Percentiles rank a stretch among this genome's conserved stretches.
Evolutionary conservation across 2,797 vertebrate species (phyloP).

Genomic region (Labeo calbasu): DNA sequence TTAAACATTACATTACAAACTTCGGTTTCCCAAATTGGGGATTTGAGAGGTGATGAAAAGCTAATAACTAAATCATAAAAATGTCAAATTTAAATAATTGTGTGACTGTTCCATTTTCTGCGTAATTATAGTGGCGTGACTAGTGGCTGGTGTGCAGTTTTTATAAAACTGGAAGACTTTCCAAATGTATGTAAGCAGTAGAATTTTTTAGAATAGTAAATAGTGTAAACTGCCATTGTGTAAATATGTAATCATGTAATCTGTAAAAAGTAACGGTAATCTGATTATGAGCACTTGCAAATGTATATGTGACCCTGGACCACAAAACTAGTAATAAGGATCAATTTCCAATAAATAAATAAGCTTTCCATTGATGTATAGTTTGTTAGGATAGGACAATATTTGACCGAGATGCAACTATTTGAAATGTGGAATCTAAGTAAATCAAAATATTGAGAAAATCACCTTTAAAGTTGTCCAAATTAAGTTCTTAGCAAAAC

Average conservation of each 20-base stretch:
- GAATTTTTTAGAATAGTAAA: neutral
- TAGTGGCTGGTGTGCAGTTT: neutral
- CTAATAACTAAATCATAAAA: neutral
- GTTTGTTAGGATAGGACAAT: no score
- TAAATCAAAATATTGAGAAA: no score
- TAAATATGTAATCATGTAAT: no score
- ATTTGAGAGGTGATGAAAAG: neutral
- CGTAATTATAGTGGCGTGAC: neutral
- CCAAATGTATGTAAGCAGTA: neutral
- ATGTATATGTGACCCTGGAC: neutral
- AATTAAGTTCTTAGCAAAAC: no score
- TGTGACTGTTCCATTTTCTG: neutral
- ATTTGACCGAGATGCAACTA: no score
- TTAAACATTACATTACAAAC: neutral
- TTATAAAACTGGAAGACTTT: neutral
- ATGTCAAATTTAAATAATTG: neutral
- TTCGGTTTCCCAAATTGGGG: neutral
- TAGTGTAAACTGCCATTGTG: neutral
- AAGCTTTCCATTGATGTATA: no score
- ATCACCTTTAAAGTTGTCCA: no score
- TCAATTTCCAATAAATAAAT: no score
- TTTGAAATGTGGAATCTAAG: no score
- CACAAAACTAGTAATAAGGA: no score
- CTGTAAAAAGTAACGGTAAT: no score
- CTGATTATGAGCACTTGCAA: neutral